Base-by-base conservation (phyloP, 2,888 invertebrate genomes). In the Pimpla rufipes region DNA sequence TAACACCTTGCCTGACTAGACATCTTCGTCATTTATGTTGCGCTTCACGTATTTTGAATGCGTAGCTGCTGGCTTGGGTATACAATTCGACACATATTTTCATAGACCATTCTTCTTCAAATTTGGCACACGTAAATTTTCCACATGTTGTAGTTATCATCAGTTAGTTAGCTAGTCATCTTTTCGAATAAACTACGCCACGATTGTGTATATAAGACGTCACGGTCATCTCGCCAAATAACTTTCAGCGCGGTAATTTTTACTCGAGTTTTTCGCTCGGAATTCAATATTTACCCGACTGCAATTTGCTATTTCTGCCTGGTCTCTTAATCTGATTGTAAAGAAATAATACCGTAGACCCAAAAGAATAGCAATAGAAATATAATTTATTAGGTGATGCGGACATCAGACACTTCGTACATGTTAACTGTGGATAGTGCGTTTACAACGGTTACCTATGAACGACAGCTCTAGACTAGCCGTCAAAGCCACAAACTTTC, bases 71-170 rank as follows among this genome's bases (percentile, higher is more conserved):
- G 82, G 78, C 59, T 68, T 71, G 6, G 66, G 45, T 11, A 64
- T 85, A 4, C 52, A 76, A 11, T 84, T 84, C 4, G 78, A 64
- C 21, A 85, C 85, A 57, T 84, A 85, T 52, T 73, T 79, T 85
- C 85, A 86, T 52, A 79, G 59, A 59, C 86, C 81, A 75, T 86
- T 87, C 66, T 85, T 85, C 21, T 78, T 85, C 10, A 85, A 70
- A n/a, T 85, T 66, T 13, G 82, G 82, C 18, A 73, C 35, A 82
- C 82, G 35, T 84, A 82, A 11, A 85, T 71, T 67, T 76, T 79
- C 84, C 86, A 84, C 2, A 82, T 84, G 47, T 85, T 85, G 11
- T 79, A 84, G 47, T 84, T 81, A 1, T 83, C 75, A 2, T 23
- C 62, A 5, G 45, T 42, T 18, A 18, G 75, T 7, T 45, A 45